phyloP scores from a whole-genome alignment of 2,888 invertebrate species.

The Epirrhoe tristata region DNA sequence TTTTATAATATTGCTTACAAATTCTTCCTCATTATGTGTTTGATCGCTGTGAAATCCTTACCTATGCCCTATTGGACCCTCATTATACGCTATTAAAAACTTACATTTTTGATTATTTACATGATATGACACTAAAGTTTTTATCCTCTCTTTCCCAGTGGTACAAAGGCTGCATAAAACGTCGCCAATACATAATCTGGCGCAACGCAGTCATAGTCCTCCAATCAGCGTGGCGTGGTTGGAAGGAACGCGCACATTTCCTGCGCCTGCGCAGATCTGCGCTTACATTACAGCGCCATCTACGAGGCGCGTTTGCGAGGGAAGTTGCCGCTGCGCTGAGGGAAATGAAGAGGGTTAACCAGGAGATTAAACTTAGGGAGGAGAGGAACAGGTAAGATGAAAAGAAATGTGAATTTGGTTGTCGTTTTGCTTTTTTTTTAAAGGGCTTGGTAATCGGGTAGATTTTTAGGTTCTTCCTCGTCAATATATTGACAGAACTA shows the following conservation, averaged over 20 bases:
- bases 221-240: constrained; percentile 94
- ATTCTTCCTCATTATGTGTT: too few relatives aligned
- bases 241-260: constrained; percentile 93
- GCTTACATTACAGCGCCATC: constrained; percentile 93
- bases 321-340: constrained; percentile 94
- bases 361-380: constrained; percentile 93
- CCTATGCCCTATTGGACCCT: too few relatives aligned
- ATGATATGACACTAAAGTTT: too few relatives aligned
- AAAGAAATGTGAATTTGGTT: too few relatives aligned
- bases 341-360: constrained; percentile 94
- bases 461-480: too few relatives aligned
- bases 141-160: constrained; percentile 60
- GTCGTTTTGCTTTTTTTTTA: too few relatives aligned
- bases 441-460: too few relatives aligned
- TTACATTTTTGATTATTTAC: too few relatives aligned
- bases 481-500: too few relatives aligned
- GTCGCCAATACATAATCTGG: constrained; percentile 88
- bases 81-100: too few relatives aligned
- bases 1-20: too few relatives aligned
- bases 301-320: constrained; percentile 95
- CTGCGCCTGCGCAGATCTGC: constrained; percentile 92
- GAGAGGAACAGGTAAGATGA: constrained; percentile 72
- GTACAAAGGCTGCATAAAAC: constrained; percentile 88
- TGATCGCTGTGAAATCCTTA: too few relatives aligned
- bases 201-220: constrained; percentile 89